Conservation (phyloP, 2,113 vertebrate genomes). For the Xenopus laevis region DNA sequence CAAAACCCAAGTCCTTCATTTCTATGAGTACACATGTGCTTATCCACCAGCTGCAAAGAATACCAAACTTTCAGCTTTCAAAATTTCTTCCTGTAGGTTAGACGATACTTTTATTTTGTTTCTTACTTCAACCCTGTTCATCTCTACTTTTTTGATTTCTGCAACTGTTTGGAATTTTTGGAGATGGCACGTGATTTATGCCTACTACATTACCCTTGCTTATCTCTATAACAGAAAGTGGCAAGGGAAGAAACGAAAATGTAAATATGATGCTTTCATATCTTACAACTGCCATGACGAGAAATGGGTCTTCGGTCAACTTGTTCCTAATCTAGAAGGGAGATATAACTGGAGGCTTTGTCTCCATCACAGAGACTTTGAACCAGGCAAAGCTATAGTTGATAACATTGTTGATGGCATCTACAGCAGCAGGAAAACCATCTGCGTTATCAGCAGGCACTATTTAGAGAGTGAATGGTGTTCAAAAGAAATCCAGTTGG, state of each 20-base stretch:
- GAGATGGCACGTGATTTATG: slow-evolving; percentile 58
- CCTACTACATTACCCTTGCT: slow-evolving; percentile 64
- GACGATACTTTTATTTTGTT: slow-evolving; percentile 52
- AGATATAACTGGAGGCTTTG: slow-evolving; percentile 68
- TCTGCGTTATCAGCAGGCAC: slow-evolving; percentile 65
- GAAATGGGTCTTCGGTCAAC: slow-evolving; percentile 59
- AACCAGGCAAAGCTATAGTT: slow-evolving; percentile 66
- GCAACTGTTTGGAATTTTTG: slow-evolving; percentile 60
- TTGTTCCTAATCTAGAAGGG: slow-evolving; percentile 64
- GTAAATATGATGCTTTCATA: slow-evolving; percentile 68
- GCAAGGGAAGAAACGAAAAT: not conserved
- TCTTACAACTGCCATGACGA: slow-evolving; percentile 68
- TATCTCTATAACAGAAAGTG: slow-evolving; percentile 53
- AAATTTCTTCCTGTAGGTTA: slow-evolving; percentile 43
- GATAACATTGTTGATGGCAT: slow-evolving; percentile 71
- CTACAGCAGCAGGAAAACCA: slow-evolving; percentile 68
- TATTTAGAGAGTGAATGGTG: slow-evolving; percentile 71
- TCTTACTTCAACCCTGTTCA: slow-evolving; percentile 39
- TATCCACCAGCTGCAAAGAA: slow-evolving; percentile 53
- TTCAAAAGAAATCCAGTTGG: slow-evolving; percentile 70
- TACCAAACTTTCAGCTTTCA: slow-evolving; percentile 52
- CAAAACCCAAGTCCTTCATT: slow-evolving; percentile 60
- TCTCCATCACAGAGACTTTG: slow-evolving; percentile 72
- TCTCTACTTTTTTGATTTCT: slow-evolving; percentile 49
- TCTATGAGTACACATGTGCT: slow-evolving; percentile 60